These are phyloP conservation scores for Syrphus vitripennis DNA, from an alignment of 2,888 invertebrate genomes.

Conservation along the genomic window DNA sequence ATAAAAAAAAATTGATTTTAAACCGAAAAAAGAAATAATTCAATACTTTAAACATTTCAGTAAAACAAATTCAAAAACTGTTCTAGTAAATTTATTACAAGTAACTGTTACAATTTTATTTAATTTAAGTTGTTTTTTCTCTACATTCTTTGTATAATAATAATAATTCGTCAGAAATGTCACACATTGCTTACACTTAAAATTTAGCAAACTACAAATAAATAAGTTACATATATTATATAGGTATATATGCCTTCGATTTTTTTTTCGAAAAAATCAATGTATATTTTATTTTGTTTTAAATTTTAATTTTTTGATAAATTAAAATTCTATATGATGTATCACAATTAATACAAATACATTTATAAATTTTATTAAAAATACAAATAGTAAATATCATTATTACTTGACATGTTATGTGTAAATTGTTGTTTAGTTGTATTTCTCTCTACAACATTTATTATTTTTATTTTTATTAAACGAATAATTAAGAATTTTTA, in stretches of 20 bases:
- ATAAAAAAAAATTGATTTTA: too few species aligned
- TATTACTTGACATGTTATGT: conserved; percentile 35
- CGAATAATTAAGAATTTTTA: background rate
- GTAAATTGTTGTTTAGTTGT: conserved; percentile 41
- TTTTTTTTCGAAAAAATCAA: conserved; percentile 33
- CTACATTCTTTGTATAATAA: conserved; percentile 61
- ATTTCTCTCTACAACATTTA: conserved; percentile 12
- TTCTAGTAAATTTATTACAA: conserved; percentile 68
- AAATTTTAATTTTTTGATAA: conserved; percentile 31
- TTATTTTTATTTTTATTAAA: background rate
- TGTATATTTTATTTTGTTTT: conserved; percentile 33
- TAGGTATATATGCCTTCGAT: conserved; percentile 29
- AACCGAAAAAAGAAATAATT: too few species aligned
- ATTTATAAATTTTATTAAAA: conserved; percentile 56
- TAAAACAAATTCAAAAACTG: conserved; percentile 24
- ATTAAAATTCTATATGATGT: conserved; percentile 64
- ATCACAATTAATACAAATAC: conserved; percentile 62
- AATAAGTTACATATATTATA: conserved; percentile 27
- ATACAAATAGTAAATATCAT: conserved; percentile 59
- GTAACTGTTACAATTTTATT: conserved; percentile 54
- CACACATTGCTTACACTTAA: conserved; percentile 53
- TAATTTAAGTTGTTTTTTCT: conserved; percentile 6
- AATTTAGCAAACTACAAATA: conserved; percentile 49
- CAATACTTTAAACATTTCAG: too few species aligned
- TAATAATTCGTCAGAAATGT: conserved; percentile 57